phyloP scores from a whole-genome alignment of 2,888 invertebrate genomes.

The Himalopsyche japonica region DNA sequence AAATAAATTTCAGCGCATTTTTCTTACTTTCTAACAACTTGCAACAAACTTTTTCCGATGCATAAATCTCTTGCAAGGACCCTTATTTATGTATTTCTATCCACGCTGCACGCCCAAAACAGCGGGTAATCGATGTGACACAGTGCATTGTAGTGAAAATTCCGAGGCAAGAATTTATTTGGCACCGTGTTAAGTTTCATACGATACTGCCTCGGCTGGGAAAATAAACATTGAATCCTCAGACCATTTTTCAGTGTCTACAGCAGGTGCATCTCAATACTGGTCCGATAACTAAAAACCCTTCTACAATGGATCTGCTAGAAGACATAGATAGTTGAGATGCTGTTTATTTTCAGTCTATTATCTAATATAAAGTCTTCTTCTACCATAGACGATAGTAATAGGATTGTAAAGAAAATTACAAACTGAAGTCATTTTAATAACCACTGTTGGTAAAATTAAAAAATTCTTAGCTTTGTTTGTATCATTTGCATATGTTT shows the following conservation, averaged over 20 bases:
- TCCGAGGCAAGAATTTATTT: slow-evolving; percentile 30
- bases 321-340: too few relatives aligned
- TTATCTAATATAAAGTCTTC: too few relatives aligned
- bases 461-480: too few relatives aligned
- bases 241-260: background rate
- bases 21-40: background rate
- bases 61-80: background rate
- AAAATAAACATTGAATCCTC: background rate
- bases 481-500: too few relatives aligned
- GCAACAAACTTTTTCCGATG: background rate
- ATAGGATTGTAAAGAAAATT: too few relatives aligned
- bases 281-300: background rate
- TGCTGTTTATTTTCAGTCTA: too few relatives aligned
- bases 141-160: slow-evolving; percentile 34
- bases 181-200: slow-evolving; percentile 5
- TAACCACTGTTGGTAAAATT: too few relatives aligned
- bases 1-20: background rate
- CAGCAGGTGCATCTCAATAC: background rate
- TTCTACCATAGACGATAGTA: too few relatives aligned
- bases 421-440: too few relatives aligned
- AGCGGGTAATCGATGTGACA: slow-evolving; percentile 36
- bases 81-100: slow-evolving; percentile 2
- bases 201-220: background rate
- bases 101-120: background rate
- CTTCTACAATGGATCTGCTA: too few relatives aligned